phyloP scores from a whole-genome alignment of 2,888 invertebrate species.

The Stenoptilia bipunctidactyla region DNA sequence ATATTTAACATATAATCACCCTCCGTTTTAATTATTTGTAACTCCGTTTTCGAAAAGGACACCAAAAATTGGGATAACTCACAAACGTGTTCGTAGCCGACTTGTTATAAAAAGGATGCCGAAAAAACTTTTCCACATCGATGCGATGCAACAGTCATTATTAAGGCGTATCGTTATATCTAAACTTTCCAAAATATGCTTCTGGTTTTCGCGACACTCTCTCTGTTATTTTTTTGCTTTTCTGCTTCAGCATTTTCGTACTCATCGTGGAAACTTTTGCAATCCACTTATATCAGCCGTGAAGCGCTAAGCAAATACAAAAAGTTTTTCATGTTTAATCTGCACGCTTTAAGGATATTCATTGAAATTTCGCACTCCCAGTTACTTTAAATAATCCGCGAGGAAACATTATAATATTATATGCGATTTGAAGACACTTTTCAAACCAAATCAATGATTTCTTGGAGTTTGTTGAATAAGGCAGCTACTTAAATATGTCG shows the following conservation, averaged over 20 bases:
- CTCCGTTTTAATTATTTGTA: too few relatives aligned
- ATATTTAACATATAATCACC: too few relatives aligned
- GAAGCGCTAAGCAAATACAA: slow-evolving; percentile 67
- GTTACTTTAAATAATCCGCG: slow-evolving; percentile 59
- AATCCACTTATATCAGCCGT: slow-evolving; percentile 70
- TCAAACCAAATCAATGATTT: slow-evolving; percentile 3
- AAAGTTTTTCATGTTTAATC: slow-evolving; percentile 65
- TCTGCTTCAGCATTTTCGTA: slow-evolving; percentile 58
- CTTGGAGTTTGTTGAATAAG: slow-evolving; percentile 1
- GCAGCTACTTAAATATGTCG: too few relatives aligned
- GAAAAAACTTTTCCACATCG: too few relatives aligned
- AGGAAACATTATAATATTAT: slow-evolving; percentile 19
- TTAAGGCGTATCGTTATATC: background rate
- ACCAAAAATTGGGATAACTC: too few relatives aligned
- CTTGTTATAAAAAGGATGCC: too few relatives aligned
- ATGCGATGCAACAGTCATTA: too few relatives aligned
- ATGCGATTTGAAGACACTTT: slow-evolving; percentile 25
- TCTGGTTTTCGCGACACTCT: slow-evolving; percentile 52
- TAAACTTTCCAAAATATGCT: slow-evolving; percentile 32
- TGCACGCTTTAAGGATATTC: slow-evolving; percentile 61
- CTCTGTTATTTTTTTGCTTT: slow-evolving; percentile 50
- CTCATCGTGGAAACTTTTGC: slow-evolving; percentile 66
- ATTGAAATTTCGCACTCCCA: slow-evolving; percentile 53
- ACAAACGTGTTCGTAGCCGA: too few relatives aligned
- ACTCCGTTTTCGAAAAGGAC: too few relatives aligned